These are phyloP conservation scores for Cyprinella venusta DNA, from an alignment of 2,797 vertebrate genomes.

Conservation along the genomic window DNA sequence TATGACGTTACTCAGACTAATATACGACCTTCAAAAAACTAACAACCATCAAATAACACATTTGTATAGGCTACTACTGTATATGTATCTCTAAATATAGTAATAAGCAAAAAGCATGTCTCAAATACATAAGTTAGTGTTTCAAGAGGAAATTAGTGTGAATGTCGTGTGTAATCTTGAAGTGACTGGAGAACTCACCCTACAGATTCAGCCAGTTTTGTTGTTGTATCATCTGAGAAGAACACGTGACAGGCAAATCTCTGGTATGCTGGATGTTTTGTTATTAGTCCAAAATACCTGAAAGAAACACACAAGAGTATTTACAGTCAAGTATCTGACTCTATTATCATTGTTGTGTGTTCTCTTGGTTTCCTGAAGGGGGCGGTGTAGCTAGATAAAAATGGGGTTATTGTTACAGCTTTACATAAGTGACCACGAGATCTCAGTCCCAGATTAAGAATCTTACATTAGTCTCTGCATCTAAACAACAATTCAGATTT, in stretches of 20 bases:
- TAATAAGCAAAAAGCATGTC: background rate
- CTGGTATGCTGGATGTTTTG: slow-evolving; percentile 96
- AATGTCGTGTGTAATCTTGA: background rate
- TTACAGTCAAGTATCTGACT: background rate
- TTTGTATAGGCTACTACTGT: background rate
- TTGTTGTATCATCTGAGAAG: slow-evolving; percentile 89
- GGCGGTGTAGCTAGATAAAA: background rate
- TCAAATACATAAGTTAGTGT: background rate
- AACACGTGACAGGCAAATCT: slow-evolving; percentile 98
- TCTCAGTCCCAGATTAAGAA: background rate
- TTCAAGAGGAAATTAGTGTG: background rate
- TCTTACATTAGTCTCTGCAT: background rate
- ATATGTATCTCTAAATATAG: background rate
- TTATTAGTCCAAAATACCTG: slow-evolving; percentile 98
- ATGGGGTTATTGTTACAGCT: background rate
- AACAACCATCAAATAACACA: background rate
- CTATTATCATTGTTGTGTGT: background rate
- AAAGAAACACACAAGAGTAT: background rate
- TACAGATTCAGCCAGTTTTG: slow-evolving; percentile 90
- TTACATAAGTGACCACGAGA: background rate
- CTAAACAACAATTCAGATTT: background rate
- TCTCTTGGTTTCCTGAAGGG: background rate
- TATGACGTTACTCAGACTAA: background rate
- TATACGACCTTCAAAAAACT: background rate
- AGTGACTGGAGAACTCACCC: slow-evolving; percentile 76